Evolutionary conservation across 2,888 invertebrate species (phyloP).

Genomic region (Netelia inedita): DNA sequence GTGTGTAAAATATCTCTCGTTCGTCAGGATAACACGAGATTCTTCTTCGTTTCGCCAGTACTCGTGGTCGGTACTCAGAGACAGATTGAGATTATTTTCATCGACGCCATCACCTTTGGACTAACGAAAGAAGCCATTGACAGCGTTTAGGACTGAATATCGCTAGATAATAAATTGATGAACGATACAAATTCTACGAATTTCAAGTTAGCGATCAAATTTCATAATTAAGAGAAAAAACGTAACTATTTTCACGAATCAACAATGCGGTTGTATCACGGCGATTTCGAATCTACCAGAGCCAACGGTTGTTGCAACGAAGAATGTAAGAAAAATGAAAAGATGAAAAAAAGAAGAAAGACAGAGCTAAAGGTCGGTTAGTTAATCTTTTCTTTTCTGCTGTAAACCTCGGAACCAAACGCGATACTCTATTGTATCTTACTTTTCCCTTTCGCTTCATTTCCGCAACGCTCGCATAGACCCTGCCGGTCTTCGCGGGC

Average conservation of each 20-base stretch:
- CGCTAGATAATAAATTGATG: conserved; percentile 19
- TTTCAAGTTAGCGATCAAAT: conserved; percentile 16
- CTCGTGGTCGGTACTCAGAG: not conserved
- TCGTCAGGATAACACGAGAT: not conserved
- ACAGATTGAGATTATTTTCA: not conserved
- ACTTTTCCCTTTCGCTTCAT: conserved; percentile 96
- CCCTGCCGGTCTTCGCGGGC: conserved; percentile 89
- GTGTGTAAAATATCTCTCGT: not conserved
- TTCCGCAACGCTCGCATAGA: conserved; percentile 97
- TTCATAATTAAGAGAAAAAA: not conserved
- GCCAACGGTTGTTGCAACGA: conserved; percentile 1
- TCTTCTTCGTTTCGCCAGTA: not conserved
- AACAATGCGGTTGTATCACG: conserved; percentile 27
- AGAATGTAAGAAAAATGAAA: conserved; percentile 8
- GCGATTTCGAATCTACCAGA: conserved; percentile 14
- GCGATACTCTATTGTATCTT: conserved; percentile 74
- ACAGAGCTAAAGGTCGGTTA: conserved; percentile 20
- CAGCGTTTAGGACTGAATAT: not conserved
- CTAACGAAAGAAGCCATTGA: not conserved
- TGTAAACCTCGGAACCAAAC: conserved; percentile 30
- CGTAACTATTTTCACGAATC: conserved; percentile 16
- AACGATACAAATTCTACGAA: conserved; percentile 34
- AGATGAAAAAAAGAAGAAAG: conserved; percentile 10
- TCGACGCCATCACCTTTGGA: not conserved
- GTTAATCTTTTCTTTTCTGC: conserved; percentile 38